Conservation (phyloP, 2,113 vertebrate genomes). For the Equus przewalskii region DNA sequence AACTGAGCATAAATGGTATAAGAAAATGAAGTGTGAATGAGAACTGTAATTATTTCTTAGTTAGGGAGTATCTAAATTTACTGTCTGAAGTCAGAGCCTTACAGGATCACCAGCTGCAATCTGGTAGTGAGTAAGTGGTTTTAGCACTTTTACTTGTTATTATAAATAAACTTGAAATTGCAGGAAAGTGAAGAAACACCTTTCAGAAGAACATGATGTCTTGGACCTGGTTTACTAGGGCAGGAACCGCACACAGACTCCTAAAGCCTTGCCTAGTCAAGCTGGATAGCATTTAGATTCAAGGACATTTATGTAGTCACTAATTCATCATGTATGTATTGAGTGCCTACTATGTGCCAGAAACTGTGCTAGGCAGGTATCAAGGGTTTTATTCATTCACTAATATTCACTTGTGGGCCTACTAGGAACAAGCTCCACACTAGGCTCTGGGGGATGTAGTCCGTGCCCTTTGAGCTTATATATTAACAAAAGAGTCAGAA, state of each 20-base stretch:
- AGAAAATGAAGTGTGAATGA: neutral
- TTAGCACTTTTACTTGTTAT: constrained; percentile 48
- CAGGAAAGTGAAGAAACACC: neutral
- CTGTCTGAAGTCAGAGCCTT: neutral
- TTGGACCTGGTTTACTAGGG: neutral
- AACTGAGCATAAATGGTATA: neutral
- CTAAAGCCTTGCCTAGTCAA: neutral
- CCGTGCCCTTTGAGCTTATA: neutral
- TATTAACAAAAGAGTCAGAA: neutral
- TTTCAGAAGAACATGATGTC: neutral
- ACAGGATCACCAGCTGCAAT: constrained; percentile 26
- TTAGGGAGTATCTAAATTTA: constrained; percentile 40
- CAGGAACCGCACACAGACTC: neutral
- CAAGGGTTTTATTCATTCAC: neutral
- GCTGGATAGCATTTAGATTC: neutral
- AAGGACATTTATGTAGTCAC: neutral
- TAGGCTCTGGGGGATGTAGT: neutral
- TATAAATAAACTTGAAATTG: neutral
- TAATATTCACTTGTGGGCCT: no score
- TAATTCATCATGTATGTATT: neutral
- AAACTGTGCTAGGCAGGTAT: no score
- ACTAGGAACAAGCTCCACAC: neutral
- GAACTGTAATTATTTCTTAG: neutral
- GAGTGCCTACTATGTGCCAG: neutral
- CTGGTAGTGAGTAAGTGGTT: neutral